Evolutionary conservation across 2,888 invertebrate species (phyloP).

Genomic region (Polia nebulosa): DNA sequence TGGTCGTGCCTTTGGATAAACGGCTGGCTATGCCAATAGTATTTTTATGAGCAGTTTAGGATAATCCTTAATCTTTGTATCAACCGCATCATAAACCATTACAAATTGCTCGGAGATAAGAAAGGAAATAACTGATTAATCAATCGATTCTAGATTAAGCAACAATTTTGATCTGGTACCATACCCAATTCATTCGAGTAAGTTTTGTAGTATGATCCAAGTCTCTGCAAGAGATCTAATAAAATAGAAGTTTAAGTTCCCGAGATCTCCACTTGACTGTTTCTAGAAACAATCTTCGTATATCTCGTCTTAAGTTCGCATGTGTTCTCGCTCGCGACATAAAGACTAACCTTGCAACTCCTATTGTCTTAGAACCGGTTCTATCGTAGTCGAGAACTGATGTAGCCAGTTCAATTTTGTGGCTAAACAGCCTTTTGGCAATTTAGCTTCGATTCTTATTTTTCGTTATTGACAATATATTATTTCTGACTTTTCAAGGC

Average conservation of each 20-base stretch:
- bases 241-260: neutral
- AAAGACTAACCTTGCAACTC: constrained; percentile 66
- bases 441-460: constrained; percentile 16
- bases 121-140: neutral
- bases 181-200: neutral
- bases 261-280: neutral
- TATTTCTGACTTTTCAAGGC: constrained; percentile 20
- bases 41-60: neutral
- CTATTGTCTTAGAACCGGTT: constrained; percentile 73
- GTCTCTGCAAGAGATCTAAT: neutral
- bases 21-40: neutral
- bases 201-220: neutral
- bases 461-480: constrained; percentile 3
- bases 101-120: neutral
- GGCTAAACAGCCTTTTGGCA: constrained; percentile 29
- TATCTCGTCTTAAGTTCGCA: constrained; percentile 34
- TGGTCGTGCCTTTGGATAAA: neutral
- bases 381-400: constrained; percentile 47
- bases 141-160: neutral
- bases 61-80: neutral
- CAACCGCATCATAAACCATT: neutral
- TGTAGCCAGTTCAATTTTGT: constrained; percentile 48
- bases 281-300: constrained; percentile 2
- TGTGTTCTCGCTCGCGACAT: constrained; percentile 49
- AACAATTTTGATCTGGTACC: constrained; percentile 9